These are phyloP conservation scores for Galerucella pusilla DNA, from an alignment of 2,888 invertebrate species.

Conservation along the genomic window DNA sequence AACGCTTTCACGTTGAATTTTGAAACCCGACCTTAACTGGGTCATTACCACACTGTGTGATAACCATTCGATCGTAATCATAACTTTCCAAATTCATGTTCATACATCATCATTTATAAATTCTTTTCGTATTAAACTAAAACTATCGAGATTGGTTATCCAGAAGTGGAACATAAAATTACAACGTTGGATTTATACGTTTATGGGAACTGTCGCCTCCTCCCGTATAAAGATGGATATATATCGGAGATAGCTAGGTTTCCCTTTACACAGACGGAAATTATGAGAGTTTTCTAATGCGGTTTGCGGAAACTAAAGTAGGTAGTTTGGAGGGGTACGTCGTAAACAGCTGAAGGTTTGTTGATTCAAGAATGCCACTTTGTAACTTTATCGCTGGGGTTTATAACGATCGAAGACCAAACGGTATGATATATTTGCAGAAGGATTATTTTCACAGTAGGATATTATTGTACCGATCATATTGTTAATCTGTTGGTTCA, in stretches of 20 bases:
- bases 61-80: too few relatives aligned
- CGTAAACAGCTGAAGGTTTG: slow-evolving; percentile 27
- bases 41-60: too few relatives aligned
- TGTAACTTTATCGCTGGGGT: slow-evolving; percentile 24
- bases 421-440: neutral
- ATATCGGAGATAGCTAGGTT: slow-evolving; percentile 6
- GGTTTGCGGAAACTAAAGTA: slow-evolving; percentile 29
- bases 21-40: too few relatives aligned
- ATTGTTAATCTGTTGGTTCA: too few relatives aligned
- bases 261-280: slow-evolving; percentile 28
- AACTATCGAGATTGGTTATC: neutral
- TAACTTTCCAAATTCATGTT: neutral
- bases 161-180: slow-evolving; percentile 19
- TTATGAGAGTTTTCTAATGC: slow-evolving; percentile 30
- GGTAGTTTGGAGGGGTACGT: slow-evolving; percentile 18
- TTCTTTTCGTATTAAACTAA: neutral
- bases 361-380: slow-evolving; percentile 25
- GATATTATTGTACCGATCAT: neutral
- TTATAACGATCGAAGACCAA: slow-evolving; percentile 17
- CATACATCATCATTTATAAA: neutral
- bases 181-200: slow-evolving; percentile 21
- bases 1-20: too few relatives aligned
- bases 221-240: slow-evolving; percentile 7
- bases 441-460: neutral
- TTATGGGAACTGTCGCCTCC: slow-evolving; percentile 10